Conservation (phyloP, 2,888 invertebrate genomes). For the Temnothorax ravouxi region DNA sequence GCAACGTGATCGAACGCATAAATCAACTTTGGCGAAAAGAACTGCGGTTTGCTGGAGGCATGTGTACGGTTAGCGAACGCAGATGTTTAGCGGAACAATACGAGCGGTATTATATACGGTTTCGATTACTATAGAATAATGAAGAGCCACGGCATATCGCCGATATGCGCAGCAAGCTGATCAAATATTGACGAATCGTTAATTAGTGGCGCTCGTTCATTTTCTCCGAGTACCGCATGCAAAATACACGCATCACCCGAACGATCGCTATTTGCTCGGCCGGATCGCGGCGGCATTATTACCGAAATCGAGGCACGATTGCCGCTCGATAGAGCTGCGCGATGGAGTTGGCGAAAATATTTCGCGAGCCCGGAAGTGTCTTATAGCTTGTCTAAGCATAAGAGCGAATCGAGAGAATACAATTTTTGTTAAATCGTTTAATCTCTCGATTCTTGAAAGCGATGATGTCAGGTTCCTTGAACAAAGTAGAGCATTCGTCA, state of each 20-base stretch:
- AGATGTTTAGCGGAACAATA: slow-evolving; percentile 46
- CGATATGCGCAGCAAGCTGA: slow-evolving; percentile 34
- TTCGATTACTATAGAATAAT: slow-evolving; percentile 54
- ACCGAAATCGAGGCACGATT: background rate
- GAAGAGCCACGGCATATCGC: slow-evolving; percentile 13
- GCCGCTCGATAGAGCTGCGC: background rate
- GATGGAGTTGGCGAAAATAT: slow-evolving; percentile 11
- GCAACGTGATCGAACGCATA: background rate
- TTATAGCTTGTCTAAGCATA: background rate
- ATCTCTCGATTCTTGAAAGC: background rate
- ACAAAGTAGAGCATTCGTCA: background rate
- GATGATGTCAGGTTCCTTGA: background rate
- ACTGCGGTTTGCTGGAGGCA: slow-evolving; percentile 47
- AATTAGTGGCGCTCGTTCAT: slow-evolving; percentile 64
- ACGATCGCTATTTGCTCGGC: slow-evolving; percentile 27
- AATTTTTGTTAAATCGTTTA: background rate
- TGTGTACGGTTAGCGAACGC: slow-evolving; percentile 62
- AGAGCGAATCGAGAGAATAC: background rate
- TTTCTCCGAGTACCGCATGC: slow-evolving; percentile 46
- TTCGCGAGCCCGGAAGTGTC: too few relatives aligned
- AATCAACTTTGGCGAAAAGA: slow-evolving; percentile 31
- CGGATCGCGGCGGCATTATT: slow-evolving; percentile 28
- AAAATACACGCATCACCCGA: slow-evolving; percentile 52
- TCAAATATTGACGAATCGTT: slow-evolving; percentile 66
- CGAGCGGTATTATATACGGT: slow-evolving; percentile 34